A percentile compares a stretch with the other conserved stretches of the same genome.
Evolutionary conservation across 2,888 invertebrate species (phyloP).

Genomic region (Pachliopta kotzebuea): DNA sequence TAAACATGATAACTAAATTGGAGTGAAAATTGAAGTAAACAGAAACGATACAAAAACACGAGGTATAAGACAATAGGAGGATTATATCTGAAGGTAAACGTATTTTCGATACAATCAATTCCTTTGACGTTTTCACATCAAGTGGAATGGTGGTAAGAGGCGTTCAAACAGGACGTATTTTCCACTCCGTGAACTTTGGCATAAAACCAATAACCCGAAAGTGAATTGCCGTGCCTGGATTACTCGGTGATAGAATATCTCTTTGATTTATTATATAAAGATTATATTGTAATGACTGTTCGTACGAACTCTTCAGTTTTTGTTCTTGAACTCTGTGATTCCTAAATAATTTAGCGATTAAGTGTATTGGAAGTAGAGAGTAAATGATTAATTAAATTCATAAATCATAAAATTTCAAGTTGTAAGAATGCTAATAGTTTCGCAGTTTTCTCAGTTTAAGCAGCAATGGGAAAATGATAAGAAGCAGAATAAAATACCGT

Average conservation of each 20-base stretch:
- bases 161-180: slow-evolving; percentile 21
- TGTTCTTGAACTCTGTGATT: too few relatives aligned
- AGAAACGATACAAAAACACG: not conserved
- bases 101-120: slow-evolving; percentile 17
- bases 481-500: too few relatives aligned
- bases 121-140: slow-evolving; percentile 24
- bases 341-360: too few relatives aligned
- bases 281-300: not conserved
- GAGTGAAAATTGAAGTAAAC: too few relatives aligned
- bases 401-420: too few relatives aligned
- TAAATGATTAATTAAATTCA: too few relatives aligned
- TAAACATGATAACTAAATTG: too few relatives aligned
- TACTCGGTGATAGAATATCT: slow-evolving; percentile 2
- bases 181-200: slow-evolving; percentile 21
- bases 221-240: slow-evolving; percentile 12
- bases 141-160: slow-evolving; percentile 17
- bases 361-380: too few relatives aligned
- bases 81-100: not conserved
- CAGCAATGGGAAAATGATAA: too few relatives aligned
- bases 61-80: not conserved
- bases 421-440: too few relatives aligned
- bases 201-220: slow-evolving; percentile 25
- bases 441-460: too few relatives aligned
- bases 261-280: slow-evolving; percentile 11
- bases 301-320: too few relatives aligned